Evolutionary conservation across 2,797 vertebrate species (phyloP), one percentile per base, ranked within the genome.

Genomic region (Menidia menidia): DNA sequence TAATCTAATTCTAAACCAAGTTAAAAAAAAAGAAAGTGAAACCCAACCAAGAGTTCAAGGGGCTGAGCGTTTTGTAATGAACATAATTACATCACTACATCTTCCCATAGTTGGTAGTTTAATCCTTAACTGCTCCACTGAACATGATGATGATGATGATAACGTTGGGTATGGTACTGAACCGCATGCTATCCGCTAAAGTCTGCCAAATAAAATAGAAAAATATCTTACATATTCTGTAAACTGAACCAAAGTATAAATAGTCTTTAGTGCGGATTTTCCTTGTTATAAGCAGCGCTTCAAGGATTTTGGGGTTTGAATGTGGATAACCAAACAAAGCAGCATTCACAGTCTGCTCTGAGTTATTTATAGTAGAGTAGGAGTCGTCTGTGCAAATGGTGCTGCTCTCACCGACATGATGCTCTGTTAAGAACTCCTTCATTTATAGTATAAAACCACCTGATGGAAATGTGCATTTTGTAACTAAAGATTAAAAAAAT

Each of bases 341-440:
- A 60, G 68, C 12, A 0, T 70, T 77, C 12, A 44, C 41, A 67
- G 57, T 74, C 64, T 45, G 31, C 73, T 70, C 25, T 12, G 47
- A 66, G 82, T 65, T 89, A 88, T 91, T 88, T 87, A 86, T 84
- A 88, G 79, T 41, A 53, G 42, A 85, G 88, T 87, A 68, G 82
- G 86, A 71, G 82, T 58, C 55, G 57, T 76, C 57, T 81, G 54
- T 32, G 60, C 25, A 16, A 60, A 70, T 62, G 64, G 42, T 60
- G 64, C 10, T 52, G 33, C 44, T 73, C 61, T 83, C 70, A 55
- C 63, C 71, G 65, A 85, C 75, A 77, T 68, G 58, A 77, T 66
- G 53, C 33, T 69, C 31, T 62, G 18, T 39, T 3, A 32, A 60
- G 32, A 51, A 68, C 13, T 69, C 47, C 52, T 57, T 72, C 52